phyloP scores from a whole-genome alignment of 2,113 vertebrate species.

The Toxotes chatareus region DNA sequence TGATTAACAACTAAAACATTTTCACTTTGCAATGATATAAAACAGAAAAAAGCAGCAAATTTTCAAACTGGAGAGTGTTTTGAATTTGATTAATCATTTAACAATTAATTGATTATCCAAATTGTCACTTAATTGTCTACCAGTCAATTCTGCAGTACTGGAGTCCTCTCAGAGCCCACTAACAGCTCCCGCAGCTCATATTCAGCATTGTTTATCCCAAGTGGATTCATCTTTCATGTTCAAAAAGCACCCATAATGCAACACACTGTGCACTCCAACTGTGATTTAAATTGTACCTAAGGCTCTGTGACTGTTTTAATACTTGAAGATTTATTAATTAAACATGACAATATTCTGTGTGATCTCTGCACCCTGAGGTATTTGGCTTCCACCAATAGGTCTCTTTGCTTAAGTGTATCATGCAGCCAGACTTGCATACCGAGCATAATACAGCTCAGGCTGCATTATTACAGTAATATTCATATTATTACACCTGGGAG shows the following conservation, averaged over 20 bases:
- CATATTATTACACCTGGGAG: constrained; percentile 58
- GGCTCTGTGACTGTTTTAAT: constrained; percentile 59
- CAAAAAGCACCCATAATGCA: constrained; percentile 23
- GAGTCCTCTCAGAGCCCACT: background rate
- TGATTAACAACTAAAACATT: too few relatives aligned
- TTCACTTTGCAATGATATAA: too few relatives aligned
- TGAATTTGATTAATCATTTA: background rate
- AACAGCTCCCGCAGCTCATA: background rate
- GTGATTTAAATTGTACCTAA: constrained; percentile 23
- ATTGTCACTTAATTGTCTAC: background rate
- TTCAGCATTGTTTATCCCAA: constrained; percentile 27
- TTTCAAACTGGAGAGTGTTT: background rate
- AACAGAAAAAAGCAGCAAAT: background rate
- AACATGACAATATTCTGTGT: constrained; percentile 60
- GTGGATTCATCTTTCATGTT: constrained; percentile 37
- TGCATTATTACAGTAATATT: constrained; percentile 48
- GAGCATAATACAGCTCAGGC: constrained; percentile 10
- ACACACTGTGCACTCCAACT: background rate
- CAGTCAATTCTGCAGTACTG: background rate
- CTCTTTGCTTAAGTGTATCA: constrained; percentile 43
- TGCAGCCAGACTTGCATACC: constrained; percentile 14
- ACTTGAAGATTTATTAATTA: constrained; percentile 62
- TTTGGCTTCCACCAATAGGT: constrained; percentile 23
- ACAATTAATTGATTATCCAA: background rate
- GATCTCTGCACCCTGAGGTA: constrained; percentile 55